A percentile compares a stretch with the other conserved stretches of the same genome.
Evolutionary conservation across 2,113 vertebrate species (phyloP).

Genomic region (Xenopus laevis): DNA sequence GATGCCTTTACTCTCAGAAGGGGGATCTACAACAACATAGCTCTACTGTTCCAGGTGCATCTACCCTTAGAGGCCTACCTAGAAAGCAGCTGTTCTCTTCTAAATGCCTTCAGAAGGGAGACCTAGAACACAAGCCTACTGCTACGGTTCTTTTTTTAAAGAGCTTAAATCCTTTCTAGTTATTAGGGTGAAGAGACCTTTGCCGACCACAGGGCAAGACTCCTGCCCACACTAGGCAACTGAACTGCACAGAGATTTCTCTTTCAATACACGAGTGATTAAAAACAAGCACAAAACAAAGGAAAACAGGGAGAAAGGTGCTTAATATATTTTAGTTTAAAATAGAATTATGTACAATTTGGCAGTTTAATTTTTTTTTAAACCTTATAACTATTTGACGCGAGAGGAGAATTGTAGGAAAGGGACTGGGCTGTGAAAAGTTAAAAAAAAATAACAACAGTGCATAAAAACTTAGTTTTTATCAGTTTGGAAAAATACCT

Average conservation of each 20-base stretch:
- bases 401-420: slow-evolving; percentile 42
- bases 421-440: not conserved
- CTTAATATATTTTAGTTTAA: slow-evolving; percentile 52
- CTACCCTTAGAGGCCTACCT: too few relatives aligned
- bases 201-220: slow-evolving; percentile 38
- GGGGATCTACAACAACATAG: too few relatives aligned
- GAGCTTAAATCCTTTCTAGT: not conserved
- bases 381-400: slow-evolving; percentile 47
- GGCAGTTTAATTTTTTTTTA: slow-evolving; percentile 47
- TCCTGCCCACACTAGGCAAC: slow-evolving; percentile 13
- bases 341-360: slow-evolving; percentile 53
- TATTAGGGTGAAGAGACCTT: not conserved
- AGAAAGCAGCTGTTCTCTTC: too few relatives aligned
- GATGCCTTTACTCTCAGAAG: too few relatives aligned
- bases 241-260: slow-evolving; percentile 48
- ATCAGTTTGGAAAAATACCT: slow-evolving; percentile 54
- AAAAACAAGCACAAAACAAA: slow-evolving; percentile 53
- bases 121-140: not conserved
- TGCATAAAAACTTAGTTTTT: slow-evolving; percentile 44
- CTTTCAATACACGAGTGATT: slow-evolving; percentile 48
- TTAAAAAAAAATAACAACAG: slow-evolving; percentile 16
- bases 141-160: not conserved
- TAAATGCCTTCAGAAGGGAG: not conserved
- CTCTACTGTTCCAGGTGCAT: too few relatives aligned
- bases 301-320: slow-evolving; percentile 53